Conservation (phyloP, 1,140 invertebrate species). For the Myzus persicae region DNA sequence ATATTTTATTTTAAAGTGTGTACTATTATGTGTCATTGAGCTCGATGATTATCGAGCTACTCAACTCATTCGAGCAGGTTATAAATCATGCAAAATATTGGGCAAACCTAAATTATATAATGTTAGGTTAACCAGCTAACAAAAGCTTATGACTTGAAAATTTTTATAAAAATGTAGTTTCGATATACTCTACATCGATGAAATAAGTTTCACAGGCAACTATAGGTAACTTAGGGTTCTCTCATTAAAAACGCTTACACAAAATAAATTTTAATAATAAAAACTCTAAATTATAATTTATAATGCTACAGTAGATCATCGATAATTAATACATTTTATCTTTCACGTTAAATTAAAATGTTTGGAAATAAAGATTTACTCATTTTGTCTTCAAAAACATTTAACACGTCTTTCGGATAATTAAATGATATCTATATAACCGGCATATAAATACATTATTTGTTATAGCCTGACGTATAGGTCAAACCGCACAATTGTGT, state of each 20-base stretch:
- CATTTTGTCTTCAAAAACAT: background rate
- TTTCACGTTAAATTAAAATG: background rate
- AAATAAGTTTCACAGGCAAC: background rate
- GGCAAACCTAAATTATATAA: background rate
- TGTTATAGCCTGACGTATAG: background rate
- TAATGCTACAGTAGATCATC: no score
- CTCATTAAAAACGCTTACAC: background rate
- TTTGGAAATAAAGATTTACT: background rate
- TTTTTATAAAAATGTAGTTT: background rate
- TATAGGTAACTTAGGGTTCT: background rate
- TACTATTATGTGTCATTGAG: background rate
- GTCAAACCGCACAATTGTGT: background rate
- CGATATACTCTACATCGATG: background rate
- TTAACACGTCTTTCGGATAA: background rate
- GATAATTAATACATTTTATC: background rate
- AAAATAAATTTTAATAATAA: no score
- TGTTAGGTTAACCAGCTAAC: background rate
- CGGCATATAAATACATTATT: background rate
- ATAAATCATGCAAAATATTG: background rate
- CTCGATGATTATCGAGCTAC: background rate
- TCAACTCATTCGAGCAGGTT: background rate
- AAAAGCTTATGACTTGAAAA: background rate
- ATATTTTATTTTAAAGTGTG: background rate
- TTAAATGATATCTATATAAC: background rate
- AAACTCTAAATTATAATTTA: no score